Base-by-base conservation (phyloP, 2,797 vertebrate genomes). In the Pipistrellus pipistrellus region DNA sequence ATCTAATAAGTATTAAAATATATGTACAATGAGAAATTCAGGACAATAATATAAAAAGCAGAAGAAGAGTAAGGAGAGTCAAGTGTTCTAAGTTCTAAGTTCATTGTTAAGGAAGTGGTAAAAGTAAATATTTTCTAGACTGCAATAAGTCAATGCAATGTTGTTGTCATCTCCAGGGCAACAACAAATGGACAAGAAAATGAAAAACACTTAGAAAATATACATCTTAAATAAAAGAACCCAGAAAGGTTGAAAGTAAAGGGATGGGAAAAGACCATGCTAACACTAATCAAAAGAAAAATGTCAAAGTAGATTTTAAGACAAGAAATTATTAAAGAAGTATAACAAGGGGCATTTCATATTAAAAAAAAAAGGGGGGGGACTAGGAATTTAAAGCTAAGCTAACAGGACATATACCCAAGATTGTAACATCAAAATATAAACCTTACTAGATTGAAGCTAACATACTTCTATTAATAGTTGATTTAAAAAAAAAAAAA, bases 121-220 rank as follows among this genome's bases (percentile, higher is more conserved):
- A 64, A 64, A 86, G 53, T 75, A 93, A 95, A 18, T 81, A 77
- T 87, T 93, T 78, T 94, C 55, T 68, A 72, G 18, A 73, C 17
- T 87, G n/a, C 41, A 92, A 32, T 77, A 90, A 90, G 59, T 25
- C 75, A 92, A 25, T 85, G 81, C 53, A 53, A 57, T 21, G 68
- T 78, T 44, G 35, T 21, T 94, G 6, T 53, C 72, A 94, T 83
- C 64, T 87, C 77, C 51, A 87, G 20, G 38, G 62, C 55, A 95
- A 84, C 64, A 23, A 75, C 27, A 21, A 87, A 73, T 72, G 55
- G 23, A 48, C 71, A 59, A 78, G 81, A 44, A 93, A 66, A 55
- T 51, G 51, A 76, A 68, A 83, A 23, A 77, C 25, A 76, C 21
- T 62, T 66, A 66, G 18, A 81, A 76, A 25, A 82, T 21, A 71